Evolutionary conservation across 2,113 vertebrate species (phyloP).

Genomic region (Chaetops frenatus): DNA sequence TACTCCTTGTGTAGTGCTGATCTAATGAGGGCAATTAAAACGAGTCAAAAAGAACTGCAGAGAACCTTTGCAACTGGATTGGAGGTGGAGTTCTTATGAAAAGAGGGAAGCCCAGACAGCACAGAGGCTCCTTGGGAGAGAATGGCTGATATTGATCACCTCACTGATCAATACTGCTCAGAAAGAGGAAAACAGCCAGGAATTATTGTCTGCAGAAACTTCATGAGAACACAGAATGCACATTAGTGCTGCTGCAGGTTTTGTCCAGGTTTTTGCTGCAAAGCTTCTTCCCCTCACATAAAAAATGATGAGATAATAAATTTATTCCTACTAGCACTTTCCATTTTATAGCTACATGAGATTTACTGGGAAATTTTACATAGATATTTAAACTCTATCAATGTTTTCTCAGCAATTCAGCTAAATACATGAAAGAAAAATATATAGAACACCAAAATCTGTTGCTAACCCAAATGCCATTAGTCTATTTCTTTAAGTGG

Average conservation of each 20-base stretch:
- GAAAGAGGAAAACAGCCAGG: background rate
- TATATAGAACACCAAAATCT: background rate
- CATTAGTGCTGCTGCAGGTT: background rate
- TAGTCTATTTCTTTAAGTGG: background rate
- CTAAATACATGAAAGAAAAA: background rate
- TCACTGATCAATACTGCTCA: background rate
- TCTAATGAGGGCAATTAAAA: background rate
- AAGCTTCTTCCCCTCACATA: background rate
- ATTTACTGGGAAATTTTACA: background rate
- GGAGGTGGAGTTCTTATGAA: too few species aligned
- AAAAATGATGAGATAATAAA: background rate
- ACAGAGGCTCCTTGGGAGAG: background rate
- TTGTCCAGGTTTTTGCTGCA: background rate
- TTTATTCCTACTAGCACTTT: background rate
- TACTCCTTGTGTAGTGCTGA: background rate
- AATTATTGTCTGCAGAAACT: fast-evolving
- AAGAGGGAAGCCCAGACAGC: background rate
- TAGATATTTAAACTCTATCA: background rate
- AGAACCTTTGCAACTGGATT: background rate
- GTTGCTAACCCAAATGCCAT: background rate
- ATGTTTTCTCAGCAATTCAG: background rate
- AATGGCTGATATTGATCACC: background rate
- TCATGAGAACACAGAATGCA: background rate
- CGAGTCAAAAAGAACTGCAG: background rate
- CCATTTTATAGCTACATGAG: background rate